Evolutionary conservation across 1,140 invertebrate genomes (phyloP), one percentile per base, ranked within the genome.

Genomic region (Drosophila pallidifrons): DNA sequence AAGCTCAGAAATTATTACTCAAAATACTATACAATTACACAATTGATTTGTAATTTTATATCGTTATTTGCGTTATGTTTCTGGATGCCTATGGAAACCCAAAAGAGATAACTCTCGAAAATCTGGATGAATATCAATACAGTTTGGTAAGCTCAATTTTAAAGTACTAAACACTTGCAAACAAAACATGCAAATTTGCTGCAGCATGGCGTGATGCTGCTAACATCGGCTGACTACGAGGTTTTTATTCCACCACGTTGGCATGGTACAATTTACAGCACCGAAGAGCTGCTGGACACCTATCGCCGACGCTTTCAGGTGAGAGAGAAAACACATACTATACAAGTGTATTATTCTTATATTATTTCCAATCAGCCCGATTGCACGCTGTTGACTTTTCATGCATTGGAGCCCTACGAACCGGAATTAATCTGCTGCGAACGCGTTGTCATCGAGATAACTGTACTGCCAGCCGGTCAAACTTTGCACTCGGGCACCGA

Each of bases 201-300:
- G 3, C 52, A 78, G 83, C 79, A 86, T 13, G 79, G 54, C 8
- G 72, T 71, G 0, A 86, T 71, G 69, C 55, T 86, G 20, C 45
- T 86, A 16, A 86, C 82, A 41, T 86, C 82, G 41, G 58, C 83
- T 5, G 82, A 86, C 0, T 2, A 20, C 1, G 79, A 82, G 59
- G 35, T 68, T 0, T 82, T 46, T 20, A 41, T 86, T 8, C 82
- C 82, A 0, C 71, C 82, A 0, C 38, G 55, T 5, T 86, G 82
- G 82, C 82, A 87, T 20, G 82, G 82, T 43, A 86, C 82, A 0
- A 58, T 86, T 38, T 86, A 86, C 30, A 82, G 82, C 49, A 82
- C 82, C 4, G 79, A 76, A 10, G 69, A 73, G 0, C 0, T 86
- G 4, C n/a, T 86, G 11, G 20, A 70, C 2, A 65, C 5, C 11